phyloP scores from a whole-genome alignment of 92 coral and sea anemone genomes.

The Siderastrea radians region DNA sequence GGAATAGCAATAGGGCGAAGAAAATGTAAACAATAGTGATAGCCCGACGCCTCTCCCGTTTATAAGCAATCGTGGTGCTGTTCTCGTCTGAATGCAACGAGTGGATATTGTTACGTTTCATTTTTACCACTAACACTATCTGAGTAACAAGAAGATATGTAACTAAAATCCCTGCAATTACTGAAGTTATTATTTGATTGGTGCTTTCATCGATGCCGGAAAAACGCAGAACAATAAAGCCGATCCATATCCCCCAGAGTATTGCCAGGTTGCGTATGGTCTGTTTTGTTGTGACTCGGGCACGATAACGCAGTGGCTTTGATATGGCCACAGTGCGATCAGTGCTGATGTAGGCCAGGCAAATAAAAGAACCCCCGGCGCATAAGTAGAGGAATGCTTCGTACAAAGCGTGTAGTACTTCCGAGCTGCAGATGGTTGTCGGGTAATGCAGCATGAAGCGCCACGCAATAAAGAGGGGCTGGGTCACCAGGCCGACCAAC shows the following conservation, averaged over 20 bases:
- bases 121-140: slow-evolving; percentile 40
- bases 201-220: slow-evolving; percentile 50
- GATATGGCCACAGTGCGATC: slow-evolving; percentile 68
- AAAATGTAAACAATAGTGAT: slow-evolving; percentile 64
- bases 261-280: slow-evolving; percentile 31
- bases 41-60: slow-evolving; percentile 57
- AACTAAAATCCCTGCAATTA: slow-evolving; percentile 44
- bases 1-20: slow-evolving; percentile 55
- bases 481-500: slow-evolving; percentile 57
- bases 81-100: slow-evolving; percentile 29
- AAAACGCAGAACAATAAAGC: slow-evolving; percentile 52
- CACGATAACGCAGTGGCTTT: slow-evolving; percentile 52
- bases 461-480: slow-evolving; percentile 71
- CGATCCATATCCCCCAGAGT: slow-evolving; percentile 54
- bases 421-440: slow-evolving; percentile 52
- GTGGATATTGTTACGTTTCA: slow-evolving; percentile 61
- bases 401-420: slow-evolving; percentile 49
- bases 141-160: slow-evolving; percentile 44
- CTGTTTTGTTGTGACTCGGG: slow-evolving; percentile 5
- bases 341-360: slow-evolving; percentile 50
- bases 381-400: slow-evolving; percentile 64
- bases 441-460: slow-evolving; percentile 59
- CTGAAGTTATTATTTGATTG: slow-evolving; percentile 39
- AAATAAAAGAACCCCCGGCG: slow-evolving; percentile 62
- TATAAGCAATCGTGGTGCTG: slow-evolving; percentile 43